Evolutionary conservation across 2,888 invertebrate genomes (phyloP).

Genomic region (Melanostoma mellinum): DNA sequence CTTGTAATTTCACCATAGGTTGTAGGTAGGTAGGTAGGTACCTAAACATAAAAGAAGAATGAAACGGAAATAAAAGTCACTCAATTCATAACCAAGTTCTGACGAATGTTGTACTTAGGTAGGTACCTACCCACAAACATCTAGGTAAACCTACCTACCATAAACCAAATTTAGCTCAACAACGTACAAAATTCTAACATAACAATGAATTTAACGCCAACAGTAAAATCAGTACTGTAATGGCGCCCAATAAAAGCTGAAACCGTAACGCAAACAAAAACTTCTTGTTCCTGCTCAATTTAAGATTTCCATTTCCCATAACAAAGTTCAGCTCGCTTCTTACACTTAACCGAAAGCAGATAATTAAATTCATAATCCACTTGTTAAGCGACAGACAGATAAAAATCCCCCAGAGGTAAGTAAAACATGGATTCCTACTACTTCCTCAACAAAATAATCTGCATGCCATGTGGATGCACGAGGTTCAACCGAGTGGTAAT

Average conservation of each 20-base stretch:
- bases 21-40: too few relatives aligned
- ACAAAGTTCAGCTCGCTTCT: too few relatives aligned
- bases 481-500: constrained; percentile 60
- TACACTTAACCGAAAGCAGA: neutral
- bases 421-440: neutral
- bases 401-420: constrained; percentile 26
- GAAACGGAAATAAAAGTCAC: constrained; percentile 11
- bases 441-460: constrained; percentile 30
- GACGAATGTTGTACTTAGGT: neutral
- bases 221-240: neutral
- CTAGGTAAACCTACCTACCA: neutral
- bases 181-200: neutral
- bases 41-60: too few relatives aligned
- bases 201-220: neutral
- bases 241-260: too few relatives aligned
- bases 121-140: neutral
- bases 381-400: constrained; percentile 13
- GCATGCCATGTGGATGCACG: constrained; percentile 47
- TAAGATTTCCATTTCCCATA: too few relatives aligned
- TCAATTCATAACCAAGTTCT: neutral
- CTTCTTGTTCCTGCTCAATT: too few relatives aligned
- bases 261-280: neutral
- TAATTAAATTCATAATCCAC: constrained; percentile 22
- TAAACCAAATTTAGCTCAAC: neutral
- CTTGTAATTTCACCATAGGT: too few relatives aligned